These are phyloP conservation scores for Centroberyx gerrardi DNA, from an alignment of 2,797 vertebrate species.

Conservation along the genomic window DNA sequence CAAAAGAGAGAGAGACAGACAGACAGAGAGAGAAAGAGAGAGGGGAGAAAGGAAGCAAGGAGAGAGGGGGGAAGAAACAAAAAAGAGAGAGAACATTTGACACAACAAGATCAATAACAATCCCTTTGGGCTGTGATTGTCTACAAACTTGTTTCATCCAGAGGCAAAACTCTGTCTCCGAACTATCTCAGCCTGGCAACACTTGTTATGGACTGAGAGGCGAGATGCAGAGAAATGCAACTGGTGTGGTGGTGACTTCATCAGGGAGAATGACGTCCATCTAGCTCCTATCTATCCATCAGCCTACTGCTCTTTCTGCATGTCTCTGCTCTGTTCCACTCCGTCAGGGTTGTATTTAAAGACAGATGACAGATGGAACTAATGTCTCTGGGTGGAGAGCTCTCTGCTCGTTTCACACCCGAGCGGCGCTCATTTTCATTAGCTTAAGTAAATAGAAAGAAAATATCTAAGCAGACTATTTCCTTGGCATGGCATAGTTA, in stretches of 20 bases:
- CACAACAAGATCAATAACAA: not conserved
- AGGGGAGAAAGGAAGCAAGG: constrained; percentile 1
- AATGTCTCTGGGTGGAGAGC: constrained; percentile 22
- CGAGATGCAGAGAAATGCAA: not conserved
- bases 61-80: not conserved
- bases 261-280: not conserved
- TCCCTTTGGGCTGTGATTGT: not conserved
- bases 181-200: not conserved
- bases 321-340: constrained; percentile 67
- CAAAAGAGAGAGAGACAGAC: too few relatives aligned
- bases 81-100: not conserved
- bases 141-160: not conserved
- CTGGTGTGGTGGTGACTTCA: constrained; percentile 26
- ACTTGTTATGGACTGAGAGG: not conserved
- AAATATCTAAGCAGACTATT: not conserved
- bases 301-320: constrained; percentile 54
- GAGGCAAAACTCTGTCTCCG: not conserved
- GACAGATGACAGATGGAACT: constrained; percentile 62
- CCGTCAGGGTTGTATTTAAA: constrained; percentile 73
- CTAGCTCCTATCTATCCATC: constrained; percentile 62
- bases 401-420: constrained; percentile 29
- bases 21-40: constrained; percentile 9
- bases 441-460: constrained; percentile 56
- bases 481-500: constrained; percentile 26
- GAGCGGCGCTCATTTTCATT: constrained; percentile 44